These are phyloP conservation scores for Cenopis cana DNA, from an alignment of 2,888 invertebrate species.

Conservation along the genomic window DNA sequence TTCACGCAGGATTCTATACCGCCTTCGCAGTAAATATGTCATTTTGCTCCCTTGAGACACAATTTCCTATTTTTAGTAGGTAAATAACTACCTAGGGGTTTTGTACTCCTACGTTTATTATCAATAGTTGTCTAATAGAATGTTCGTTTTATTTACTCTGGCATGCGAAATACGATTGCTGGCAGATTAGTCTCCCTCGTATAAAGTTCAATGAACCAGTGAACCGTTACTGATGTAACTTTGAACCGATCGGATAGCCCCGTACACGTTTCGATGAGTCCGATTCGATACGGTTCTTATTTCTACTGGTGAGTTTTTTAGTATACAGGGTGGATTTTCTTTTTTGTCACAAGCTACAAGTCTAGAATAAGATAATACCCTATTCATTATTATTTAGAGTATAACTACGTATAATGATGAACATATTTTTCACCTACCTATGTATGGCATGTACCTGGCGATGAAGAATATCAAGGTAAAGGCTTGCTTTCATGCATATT, in stretches of 20 bases:
- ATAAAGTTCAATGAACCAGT: conserved; percentile 57
- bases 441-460: not conserved
- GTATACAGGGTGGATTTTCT: no score
- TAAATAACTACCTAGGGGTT: not conserved
- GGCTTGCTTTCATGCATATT: not conserved
- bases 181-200: conserved; percentile 36
- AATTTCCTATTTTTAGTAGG: no score
- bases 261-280: conserved; percentile 53
- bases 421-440: no score
- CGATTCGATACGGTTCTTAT: conserved; percentile 54
- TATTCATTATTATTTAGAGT: no score
- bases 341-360: no score
- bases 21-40: no score
- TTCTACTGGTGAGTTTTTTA: not conserved
- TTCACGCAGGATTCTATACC: no score
- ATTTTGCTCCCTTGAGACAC: no score
- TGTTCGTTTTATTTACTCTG: conserved; percentile 1
- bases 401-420: no score
- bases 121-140: conserved; percentile 8
- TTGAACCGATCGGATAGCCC: conserved; percentile 49
- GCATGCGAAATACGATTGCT: conserved; percentile 25
- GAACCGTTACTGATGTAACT: conserved; percentile 56
- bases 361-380: no score
- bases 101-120: not conserved
- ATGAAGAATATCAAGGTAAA: not conserved